Base-by-base conservation (phyloP, 2,113 vertebrate species). In the Alosa alosa region DNA sequence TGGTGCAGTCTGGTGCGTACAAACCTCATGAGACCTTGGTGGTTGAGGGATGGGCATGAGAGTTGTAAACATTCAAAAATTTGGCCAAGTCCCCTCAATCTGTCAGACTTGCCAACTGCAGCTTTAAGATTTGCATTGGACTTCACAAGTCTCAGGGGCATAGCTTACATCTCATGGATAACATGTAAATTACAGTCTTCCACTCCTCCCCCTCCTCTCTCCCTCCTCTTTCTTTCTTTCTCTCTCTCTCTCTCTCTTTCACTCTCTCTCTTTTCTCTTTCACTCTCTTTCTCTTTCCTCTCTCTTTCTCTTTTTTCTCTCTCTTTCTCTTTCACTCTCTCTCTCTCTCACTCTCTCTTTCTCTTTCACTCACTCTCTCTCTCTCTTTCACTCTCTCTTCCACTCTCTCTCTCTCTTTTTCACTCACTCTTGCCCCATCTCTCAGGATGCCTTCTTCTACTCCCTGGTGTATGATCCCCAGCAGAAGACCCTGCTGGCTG, bases 371-470 rank as follows among this genome's bases (percentile, higher is more conserved):
- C 81, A 39, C 18, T 85, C 25, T 89, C 68, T 36, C 68, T 36
- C 68, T 39, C 68, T 39, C 68, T 36, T 31, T 39, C 68, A 13
- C 68, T 39, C 68, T 36, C 68, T 36, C 68, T 75, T 9, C n/a
- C n/a, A n/a, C n/a, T n/a, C n/a, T 36, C 68, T 22, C 18, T 22
- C 18, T 22, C 18, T 22, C 18, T 22, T 20, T 64, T 20, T 64
- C 84, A 68, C 46, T 57, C 81, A 39, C 18, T 85, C 25, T 89
- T 36, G 86, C 83, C 92, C 89, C 84, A 85, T 82, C 52, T 93
- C 93, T 46, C 94, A 99, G 98, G 98, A 99, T 93, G 97, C 97
- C 86, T 99, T 99, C 95, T 99, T 99, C 95, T 99, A 99, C 94
- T 99, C 98, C 6, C 94, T 99, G 88, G 98, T 99, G 57, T 99